Conservation (phyloP, 2,888 invertebrate genomes). For the Pegoplata infirma region DNA sequence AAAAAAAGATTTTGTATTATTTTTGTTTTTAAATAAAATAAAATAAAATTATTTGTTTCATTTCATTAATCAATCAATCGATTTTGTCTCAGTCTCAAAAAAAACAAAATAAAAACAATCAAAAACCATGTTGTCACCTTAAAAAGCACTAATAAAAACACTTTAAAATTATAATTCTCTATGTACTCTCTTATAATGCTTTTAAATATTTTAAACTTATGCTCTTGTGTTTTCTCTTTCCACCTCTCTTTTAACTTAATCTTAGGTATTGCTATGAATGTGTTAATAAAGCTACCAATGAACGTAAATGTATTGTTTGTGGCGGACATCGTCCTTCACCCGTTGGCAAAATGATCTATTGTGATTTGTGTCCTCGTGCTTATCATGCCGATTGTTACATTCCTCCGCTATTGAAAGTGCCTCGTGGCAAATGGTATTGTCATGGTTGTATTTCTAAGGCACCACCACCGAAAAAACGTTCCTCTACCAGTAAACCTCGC, state of each 20-base stretch:
- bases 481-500: conserved; percentile 80
- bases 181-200: neutral
- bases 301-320: conserved; percentile 96
- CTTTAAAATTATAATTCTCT: conserved; percentile 12
- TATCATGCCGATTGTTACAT: conserved; percentile 96
- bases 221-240: neutral
- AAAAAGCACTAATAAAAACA: conserved; percentile 50
- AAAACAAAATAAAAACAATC: neutral
- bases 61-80: conserved; percentile 17
- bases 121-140: conserved; percentile 56
- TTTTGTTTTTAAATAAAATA: conserved; percentile 27
- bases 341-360: conserved; percentile 85
- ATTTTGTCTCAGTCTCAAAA: conserved; percentile 36
- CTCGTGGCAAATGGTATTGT: conserved; percentile 94
- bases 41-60: conserved; percentile 6
- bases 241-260: conserved; percentile 20
- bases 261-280: conserved; percentile 97
- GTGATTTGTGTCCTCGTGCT: conserved; percentile 93
- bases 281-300: conserved; percentile 94
- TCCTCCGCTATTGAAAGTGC: conserved; percentile 90
- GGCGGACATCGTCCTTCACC: conserved; percentile 84
- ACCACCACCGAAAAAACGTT: conserved; percentile 85
- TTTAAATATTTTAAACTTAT: neutral
- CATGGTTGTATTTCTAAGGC: conserved; percentile 91
- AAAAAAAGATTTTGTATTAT: conserved; percentile 14